Evolutionary conservation across 2,888 invertebrate genomes (phyloP), one percentile per base, ranked within the genome.

Genomic region (Acanthosepion lycidas): DNA sequence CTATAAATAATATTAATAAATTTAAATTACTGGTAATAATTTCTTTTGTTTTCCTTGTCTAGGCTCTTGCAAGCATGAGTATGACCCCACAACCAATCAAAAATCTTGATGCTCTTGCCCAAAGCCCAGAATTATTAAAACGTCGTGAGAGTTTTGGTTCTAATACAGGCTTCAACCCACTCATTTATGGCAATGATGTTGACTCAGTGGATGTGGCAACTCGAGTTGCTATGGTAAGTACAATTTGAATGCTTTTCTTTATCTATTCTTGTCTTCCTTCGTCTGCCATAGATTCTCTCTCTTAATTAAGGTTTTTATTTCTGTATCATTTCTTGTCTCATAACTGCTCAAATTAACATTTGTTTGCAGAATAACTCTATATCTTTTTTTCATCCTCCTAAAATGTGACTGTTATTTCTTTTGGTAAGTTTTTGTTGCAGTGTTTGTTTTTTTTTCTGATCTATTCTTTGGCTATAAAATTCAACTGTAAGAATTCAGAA

Each of bases 141-240:
- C 95, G 97, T 64, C 95, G 97, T 12, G 97, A 97, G 94, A 97
- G 97, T 95, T 97, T 97, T 95, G 96, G 96, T 28, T 96, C 97
- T 15, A 96, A 96, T 94, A 97, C 97, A 28, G 97, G 96, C 23
- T 98, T 98, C 96, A 99, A 99, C 98, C 99, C 99, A 0, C 98
- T 99, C 96, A 99, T 99, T 96, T 97, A 97, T 95, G 97, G 97
- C 53, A 97, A 97, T 95, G 98, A 99, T 97, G 99, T 99, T 0
- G 99, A 99, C 97, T 99, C 99, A 0, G 99, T 99, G 0, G 99
- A 99, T 97, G 98, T 99, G 48, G 99, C 99, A 20, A 99, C 99
- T 0, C 98, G 99, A 95, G 99, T 99, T 93, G 99, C 99, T 28
- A 99, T 99, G 99, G 99, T 98, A 97, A 97, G 97, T 96, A 49